Evolutionary conservation across 2,888 invertebrate species (phyloP).

Genomic region (Pimpla rufipes): DNA sequence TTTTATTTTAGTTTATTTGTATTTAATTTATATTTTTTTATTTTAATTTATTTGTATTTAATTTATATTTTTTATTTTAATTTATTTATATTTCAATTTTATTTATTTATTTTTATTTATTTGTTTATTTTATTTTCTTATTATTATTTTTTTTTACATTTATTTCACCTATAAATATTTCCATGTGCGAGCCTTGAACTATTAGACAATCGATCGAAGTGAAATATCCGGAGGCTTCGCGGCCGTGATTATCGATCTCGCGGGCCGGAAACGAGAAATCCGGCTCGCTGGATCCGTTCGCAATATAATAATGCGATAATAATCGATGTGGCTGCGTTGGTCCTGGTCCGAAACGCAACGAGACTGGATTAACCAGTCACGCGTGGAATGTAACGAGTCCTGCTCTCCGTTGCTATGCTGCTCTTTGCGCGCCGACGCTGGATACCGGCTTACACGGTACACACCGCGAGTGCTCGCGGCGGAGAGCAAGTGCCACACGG

Average conservation of each 20-base stretch:
- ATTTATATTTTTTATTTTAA: too few relatives aligned
- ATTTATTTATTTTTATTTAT: too few relatives aligned
- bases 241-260: conserved; percentile 46
- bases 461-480: conserved; percentile 48
- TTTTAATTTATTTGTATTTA: too few relatives aligned
- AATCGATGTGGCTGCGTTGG: not conserved
- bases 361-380: conserved; percentile 20
- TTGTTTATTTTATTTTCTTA: too few relatives aligned
- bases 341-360: conserved; percentile 28
- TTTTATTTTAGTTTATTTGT: too few relatives aligned
- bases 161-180: not conserved
- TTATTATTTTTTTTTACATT: too few relatives aligned
- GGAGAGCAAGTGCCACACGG: conserved; percentile 77
- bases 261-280: conserved; percentile 54
- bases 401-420: conserved; percentile 40
- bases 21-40: too few relatives aligned
- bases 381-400: conserved; percentile 62
- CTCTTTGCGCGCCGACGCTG: conserved; percentile 32
- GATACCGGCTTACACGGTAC: conserved; percentile 18
- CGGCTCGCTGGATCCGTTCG: conserved; percentile 16
- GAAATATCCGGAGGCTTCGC: conserved; percentile 19
- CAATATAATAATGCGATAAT: not conserved
- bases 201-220: conserved; percentile 22
- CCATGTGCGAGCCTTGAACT: conserved; percentile 48
- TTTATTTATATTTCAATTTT: too few relatives aligned